These are phyloP conservation scores for Neosalanx taihuensis DNA, from an alignment of 2,797 vertebrate species.

Conservation along the genomic window DNA sequence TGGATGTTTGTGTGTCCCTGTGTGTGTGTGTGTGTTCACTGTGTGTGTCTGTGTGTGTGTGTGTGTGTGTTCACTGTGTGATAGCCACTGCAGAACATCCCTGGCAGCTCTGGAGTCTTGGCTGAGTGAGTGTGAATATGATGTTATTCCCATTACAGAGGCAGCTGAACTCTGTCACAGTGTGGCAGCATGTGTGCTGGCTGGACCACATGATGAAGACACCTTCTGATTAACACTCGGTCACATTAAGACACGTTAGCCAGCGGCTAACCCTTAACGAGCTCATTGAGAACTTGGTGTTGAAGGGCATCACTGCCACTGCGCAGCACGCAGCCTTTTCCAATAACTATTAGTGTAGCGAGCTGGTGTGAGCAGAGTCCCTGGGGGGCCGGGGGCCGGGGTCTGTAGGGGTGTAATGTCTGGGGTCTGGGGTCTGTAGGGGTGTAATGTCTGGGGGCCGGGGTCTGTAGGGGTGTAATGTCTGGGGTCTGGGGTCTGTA, in stretches of 20 bases:
- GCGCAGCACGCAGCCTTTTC: background rate
- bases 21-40: too few relatives aligned
- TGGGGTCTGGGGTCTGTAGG: too few relatives aligned
- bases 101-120: conserved; percentile 42
- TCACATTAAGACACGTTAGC: conserved; percentile 41
- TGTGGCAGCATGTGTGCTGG: conserved; percentile 24
- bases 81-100: conserved; percentile 15
- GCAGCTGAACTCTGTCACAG: conserved; percentile 42
- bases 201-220: conserved; percentile 5
- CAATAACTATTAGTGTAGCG: background rate
- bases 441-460: too few relatives aligned
- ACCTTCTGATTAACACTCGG: too few relatives aligned
- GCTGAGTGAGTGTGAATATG: conserved; percentile 53
- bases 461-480: too few relatives aligned
- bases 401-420: too few relatives aligned
- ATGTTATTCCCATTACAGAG: conserved; percentile 58
- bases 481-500: too few relatives aligned
- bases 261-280: background rate
- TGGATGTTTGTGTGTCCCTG: background rate
- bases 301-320: too few relatives aligned
- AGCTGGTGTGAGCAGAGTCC: background rate
- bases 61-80: too few relatives aligned
- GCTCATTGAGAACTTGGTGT: background rate
- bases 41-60: background rate
- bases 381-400: background rate